phyloP scores from a whole-genome alignment of 2,888 invertebrate genomes.

The Syrista parreyssii region DNA sequence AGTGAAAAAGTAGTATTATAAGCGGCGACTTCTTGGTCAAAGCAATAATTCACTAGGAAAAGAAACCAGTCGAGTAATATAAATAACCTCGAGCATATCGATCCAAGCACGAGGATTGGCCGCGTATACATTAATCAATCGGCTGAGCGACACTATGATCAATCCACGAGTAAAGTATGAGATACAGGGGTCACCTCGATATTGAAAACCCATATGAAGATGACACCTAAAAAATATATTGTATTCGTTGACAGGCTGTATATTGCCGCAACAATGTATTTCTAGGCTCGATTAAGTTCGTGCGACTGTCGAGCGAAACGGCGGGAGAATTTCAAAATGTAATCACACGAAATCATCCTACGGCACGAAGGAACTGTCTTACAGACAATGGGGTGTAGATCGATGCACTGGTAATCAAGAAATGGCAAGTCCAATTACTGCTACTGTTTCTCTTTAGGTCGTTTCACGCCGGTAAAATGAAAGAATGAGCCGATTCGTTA shows the following conservation, averaged over 20 bases:
- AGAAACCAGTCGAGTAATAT: background rate
- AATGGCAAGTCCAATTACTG: background rate
- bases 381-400: background rate
- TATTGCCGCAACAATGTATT: background rate
- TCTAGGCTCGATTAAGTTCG: background rate
- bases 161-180: background rate
- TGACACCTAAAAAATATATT: background rate
- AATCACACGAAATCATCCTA: background rate
- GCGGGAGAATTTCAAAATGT: background rate
- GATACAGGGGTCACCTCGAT: background rate
- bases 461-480: background rate
- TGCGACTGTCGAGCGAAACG: background rate
- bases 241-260: background rate
- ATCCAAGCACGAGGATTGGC: background rate
- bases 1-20: background rate
- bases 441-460: background rate
- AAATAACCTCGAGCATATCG: background rate
- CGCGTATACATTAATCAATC: background rate
- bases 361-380: background rate
- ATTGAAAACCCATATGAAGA: background rate
- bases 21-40: background rate
- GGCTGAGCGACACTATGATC: background rate
- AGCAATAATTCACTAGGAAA: background rate
- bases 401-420: background rate
- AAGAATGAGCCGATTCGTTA: background rate